Base-by-base conservation (phyloP, 1,140 invertebrate species). In the Lepidurus couesii region DNA sequence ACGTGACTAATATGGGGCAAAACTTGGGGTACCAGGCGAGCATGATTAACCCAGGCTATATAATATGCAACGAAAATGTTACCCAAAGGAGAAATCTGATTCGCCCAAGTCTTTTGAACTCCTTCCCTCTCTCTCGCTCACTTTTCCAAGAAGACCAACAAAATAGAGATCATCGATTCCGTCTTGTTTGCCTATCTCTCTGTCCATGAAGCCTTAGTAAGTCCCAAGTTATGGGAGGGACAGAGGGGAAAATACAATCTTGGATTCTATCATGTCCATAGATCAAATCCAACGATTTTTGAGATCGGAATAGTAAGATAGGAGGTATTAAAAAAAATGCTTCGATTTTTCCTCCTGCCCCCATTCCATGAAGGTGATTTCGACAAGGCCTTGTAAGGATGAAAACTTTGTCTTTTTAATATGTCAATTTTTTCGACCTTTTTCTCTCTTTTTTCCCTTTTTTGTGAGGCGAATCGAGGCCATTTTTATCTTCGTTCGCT, bases 141-240 rank as follows among this genome's bases (percentile, higher is more conserved):
- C 16, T 65, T 34, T 65, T 21, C 53, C 5, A 21, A 65, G 53
- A 13, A 65, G 16, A 13, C 4, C 21, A 21, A 65, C 53, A 13
- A 65, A 13, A 65, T 16, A 65, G 53, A n/a, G 53, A 65, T 65
- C 53, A 65, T 65, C 53, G 53, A 65, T 65, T 65, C 53, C n/a
- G 16, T 7, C 53, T 65, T 65, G 53, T 65, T 65, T 65, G 53
- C 21, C 13, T 21, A 65, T 21, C 8, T 65, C 53, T 16, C 53
- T 13, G 53, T 13, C 13, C 53, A 16, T 16, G 53, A 16, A 65
- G 16, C 21, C 53, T n/a, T n/a, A 7, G 16, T 65, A 7, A 65
- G 53, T 21, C 53, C 53, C 53, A 6, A 16, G 9, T 34, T 34
- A 65, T 65, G 9, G 21, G 6, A 7, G 21, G 53, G 47, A 65